A percentile compares a stretch with the other conserved stretches of the same genome.
phyloP scores from a whole-genome alignment of 2,113 vertebrate species.

The Cyphomyrus plagiostoma region DNA sequence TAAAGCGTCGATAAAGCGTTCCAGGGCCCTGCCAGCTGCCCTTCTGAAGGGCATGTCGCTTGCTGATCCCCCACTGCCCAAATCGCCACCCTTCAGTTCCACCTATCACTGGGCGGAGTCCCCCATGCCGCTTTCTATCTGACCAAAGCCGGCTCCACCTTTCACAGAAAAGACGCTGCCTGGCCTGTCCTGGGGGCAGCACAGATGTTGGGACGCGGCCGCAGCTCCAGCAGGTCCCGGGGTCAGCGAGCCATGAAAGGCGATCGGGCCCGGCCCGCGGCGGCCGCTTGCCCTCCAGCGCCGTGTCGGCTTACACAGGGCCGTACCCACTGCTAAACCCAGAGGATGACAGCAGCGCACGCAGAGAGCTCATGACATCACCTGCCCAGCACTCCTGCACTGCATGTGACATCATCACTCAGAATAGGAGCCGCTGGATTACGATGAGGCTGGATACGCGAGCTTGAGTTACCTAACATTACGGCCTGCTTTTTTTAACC shows the following conservation, averaged over 20 bases:
- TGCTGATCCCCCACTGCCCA: background rate
- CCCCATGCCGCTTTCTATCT: background rate
- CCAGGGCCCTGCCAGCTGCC: background rate
- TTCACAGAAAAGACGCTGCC: background rate
- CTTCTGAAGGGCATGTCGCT: background rate
- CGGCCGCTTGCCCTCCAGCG: slow-evolving; percentile 22
- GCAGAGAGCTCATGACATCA: slow-evolving; percentile 63
- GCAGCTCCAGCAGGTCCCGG: background rate
- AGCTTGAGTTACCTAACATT: background rate
- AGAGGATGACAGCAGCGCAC: slow-evolving; percentile 47
- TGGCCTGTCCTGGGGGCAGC: background rate
- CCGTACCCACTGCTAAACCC: slow-evolving; percentile 37
- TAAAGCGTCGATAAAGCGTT: background rate
- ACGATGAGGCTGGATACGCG: background rate
- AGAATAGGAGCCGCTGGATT: slow-evolving; percentile 23
- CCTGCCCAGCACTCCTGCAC: slow-evolving; percentile 39
- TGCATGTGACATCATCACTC: slow-evolving; percentile 22
- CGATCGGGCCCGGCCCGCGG: background rate
- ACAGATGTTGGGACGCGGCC: background rate
- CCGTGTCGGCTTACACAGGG: slow-evolving; percentile 37
- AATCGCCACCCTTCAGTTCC: background rate
- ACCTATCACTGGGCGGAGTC: background rate
- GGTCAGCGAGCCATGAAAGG: background rate
- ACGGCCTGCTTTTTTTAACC: background rate
- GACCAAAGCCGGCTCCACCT: background rate